phyloP scores from a whole-genome alignment of 2,888 invertebrate species.

The Xestoiulus laeticollis region DNA sequence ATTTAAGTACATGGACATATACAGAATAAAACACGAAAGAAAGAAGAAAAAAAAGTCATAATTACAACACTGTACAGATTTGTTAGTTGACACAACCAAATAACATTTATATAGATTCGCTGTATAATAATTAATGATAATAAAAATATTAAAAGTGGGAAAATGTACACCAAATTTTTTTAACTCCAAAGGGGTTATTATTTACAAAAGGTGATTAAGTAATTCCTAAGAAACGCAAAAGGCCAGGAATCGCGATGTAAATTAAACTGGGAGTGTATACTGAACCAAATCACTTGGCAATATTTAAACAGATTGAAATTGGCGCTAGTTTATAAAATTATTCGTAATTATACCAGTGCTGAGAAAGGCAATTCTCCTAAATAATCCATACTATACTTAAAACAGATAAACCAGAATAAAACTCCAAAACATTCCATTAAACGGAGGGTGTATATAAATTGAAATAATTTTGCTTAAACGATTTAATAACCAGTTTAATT shows the following conservation, averaged over 20 bases:
- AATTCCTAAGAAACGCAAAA: background rate
- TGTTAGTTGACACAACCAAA: slow-evolving; percentile 33
- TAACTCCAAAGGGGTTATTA: slow-evolving; percentile 5
- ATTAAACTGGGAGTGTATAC: background rate
- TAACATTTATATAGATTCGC: slow-evolving; percentile 29
- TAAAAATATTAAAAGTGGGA: background rate
- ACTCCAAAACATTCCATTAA: too few species aligned
- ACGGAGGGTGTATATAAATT: too few species aligned
- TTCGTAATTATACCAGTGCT: too few species aligned
- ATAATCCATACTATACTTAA: too few species aligned
- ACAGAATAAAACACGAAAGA: background rate
- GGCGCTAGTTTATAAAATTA: too few species aligned
- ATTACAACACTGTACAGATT: slow-evolving; percentile 28
- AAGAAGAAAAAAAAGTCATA: background rate
- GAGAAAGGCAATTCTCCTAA: too few species aligned
- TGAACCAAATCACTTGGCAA: background rate
- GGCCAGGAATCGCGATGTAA: background rate
- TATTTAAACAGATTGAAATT: too few species aligned
- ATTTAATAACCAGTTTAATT: too few species aligned
- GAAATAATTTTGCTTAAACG: too few species aligned
- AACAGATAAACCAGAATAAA: too few species aligned
- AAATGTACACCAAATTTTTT: background rate
- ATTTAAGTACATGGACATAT: background rate
- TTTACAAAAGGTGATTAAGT: background rate
- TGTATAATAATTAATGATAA: background rate